A percentile compares a stretch with the other conserved stretches of the same genome.
Conservation (phyloP, 2,113 vertebrate genomes). For the Psilopogon haemacephalus region DNA sequence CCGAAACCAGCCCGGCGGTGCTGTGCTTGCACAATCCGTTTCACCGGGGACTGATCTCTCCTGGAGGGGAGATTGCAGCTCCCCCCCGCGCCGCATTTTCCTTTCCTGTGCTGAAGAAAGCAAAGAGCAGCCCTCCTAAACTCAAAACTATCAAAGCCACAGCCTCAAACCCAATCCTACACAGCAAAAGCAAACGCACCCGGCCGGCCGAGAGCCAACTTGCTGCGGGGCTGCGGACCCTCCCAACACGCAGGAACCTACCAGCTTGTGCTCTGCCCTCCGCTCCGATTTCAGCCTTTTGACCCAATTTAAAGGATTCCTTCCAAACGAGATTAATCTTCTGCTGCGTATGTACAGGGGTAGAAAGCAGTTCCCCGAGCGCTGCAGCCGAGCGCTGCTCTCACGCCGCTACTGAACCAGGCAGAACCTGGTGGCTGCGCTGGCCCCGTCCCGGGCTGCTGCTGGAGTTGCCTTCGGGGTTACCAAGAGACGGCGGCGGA, state of each 20-base stretch:
- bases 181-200: neutral
- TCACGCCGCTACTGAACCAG: neutral
- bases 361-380: fast-evolving
- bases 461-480: neutral
- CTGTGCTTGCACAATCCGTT: fast-evolving
- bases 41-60: neutral
- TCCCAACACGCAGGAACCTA: neutral
- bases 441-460: neutral
- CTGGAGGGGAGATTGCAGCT: neutral
- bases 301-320: neutral
- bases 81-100: neutral
- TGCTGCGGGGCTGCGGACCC: neutral
- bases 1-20: neutral
- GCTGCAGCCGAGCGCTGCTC: neutral
- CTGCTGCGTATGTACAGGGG: no score
- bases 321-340: neutral
- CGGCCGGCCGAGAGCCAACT: neutral
- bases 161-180: neutral
- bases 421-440: neutral
- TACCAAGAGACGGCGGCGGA: neutral
- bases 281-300: neutral
- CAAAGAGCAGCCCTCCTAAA: neutral
- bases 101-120: neutral
- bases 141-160: neutral
- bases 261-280: neutral